A percentile compares a stretch with the other conserved stretches of the same genome.
phyloP scores from a whole-genome alignment of 92 coral and sea anemone species.

The Galaxea fascicularis region DNA sequence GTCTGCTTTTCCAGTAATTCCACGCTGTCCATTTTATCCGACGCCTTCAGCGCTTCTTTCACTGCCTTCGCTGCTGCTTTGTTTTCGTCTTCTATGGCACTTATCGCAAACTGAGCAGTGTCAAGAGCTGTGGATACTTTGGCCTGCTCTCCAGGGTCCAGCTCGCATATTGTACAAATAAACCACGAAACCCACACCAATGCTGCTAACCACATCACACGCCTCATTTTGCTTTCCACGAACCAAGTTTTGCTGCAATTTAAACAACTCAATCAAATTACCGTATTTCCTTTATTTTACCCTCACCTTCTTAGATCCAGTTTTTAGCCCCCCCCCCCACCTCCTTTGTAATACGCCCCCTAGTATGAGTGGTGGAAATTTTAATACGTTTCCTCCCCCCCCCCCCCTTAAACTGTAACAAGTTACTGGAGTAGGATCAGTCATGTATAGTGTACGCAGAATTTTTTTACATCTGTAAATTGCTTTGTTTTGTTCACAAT shows the following conservation, averaged over 20 bases:
- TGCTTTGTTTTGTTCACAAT: no score
- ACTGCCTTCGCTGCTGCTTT: neutral
- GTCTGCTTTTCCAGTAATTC: conserved; percentile 12
- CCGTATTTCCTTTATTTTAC: no score
- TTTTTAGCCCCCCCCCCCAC: neutral
- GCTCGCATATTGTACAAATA: conserved; percentile 5
- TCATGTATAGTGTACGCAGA: no score
- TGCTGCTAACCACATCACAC: conserved; percentile 1
- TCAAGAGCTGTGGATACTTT: conserved; percentile 26
- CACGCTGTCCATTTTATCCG: neutral
- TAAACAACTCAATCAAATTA: no score
- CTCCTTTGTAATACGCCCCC: no score
- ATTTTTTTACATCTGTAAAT: no score
- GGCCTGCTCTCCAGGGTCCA: conserved; percentile 36
- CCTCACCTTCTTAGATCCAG: no score
- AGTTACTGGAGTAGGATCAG: no score
- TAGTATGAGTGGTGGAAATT: no score
- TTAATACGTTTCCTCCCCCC: no score
- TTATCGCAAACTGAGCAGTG: conserved; percentile 22
- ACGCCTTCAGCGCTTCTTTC: neutral
- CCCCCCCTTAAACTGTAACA: no score
- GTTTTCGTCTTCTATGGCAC: neutral
- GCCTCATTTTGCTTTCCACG: conserved; percentile 9
- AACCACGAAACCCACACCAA: conserved; percentile 26
- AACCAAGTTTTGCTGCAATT: no score